phyloP scores from a whole-genome alignment of 35 echinoderm and acorn worm genomes.

The Heliocidaris tuberculata region DNA sequence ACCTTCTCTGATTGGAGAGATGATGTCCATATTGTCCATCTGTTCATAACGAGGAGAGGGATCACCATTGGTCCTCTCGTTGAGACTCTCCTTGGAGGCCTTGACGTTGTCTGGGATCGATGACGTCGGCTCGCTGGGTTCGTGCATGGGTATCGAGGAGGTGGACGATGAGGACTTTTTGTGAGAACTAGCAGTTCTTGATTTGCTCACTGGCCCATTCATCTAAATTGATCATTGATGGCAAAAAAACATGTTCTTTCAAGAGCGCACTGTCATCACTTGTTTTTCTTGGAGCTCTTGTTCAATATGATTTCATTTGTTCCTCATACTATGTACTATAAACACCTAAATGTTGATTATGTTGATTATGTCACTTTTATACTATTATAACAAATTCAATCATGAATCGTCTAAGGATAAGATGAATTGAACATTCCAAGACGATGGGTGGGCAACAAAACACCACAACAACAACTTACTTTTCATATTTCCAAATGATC shows the following conservation, averaged over 20 bases:
- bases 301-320: too few relatives aligned
- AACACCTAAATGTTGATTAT: too few relatives aligned
- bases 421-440: too few relatives aligned
- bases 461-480: too few relatives aligned
- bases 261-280: too few relatives aligned
- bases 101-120: constrained; percentile 22
- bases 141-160: background rate
- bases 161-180: constrained; percentile 14
- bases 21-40: constrained; percentile 60
- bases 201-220: constrained; percentile 61
- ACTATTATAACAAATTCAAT: too few relatives aligned
- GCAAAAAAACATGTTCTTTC: background rate
- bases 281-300: too few relatives aligned
- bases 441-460: too few relatives aligned
- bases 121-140: background rate
- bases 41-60: constrained; percentile 9
- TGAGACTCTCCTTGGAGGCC: constrained; percentile 24
- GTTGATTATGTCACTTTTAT: too few relatives aligned
- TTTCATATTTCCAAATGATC: too few relatives aligned
- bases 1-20: constrained; percentile 69
- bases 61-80: background rate
- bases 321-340: too few relatives aligned
- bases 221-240: constrained; percentile 21
- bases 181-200: constrained; percentile 46
- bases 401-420: too few relatives aligned